Base-by-base conservation (phyloP, 2,797 vertebrate genomes). In the Erpetoichthys calabaricus region DNA sequence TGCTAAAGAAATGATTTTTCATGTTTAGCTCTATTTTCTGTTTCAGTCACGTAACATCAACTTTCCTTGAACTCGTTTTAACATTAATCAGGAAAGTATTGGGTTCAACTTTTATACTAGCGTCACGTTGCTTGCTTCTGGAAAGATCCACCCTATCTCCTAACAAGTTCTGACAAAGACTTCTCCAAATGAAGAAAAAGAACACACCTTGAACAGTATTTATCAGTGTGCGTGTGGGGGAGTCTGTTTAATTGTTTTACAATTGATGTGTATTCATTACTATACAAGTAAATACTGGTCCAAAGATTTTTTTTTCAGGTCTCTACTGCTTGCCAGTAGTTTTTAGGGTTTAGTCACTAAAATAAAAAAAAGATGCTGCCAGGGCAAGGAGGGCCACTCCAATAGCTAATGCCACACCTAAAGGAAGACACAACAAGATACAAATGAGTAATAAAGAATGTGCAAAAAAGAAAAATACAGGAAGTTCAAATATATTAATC, bases 301-400 rank as follows among this genome's bases (percentile, higher is more conserved):
- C 42, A 61, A 4, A 7, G 8, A 7, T 5, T 45, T 44, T 9
- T 59, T 45, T 59, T 45, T 45, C 41, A 44, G 42, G 10, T 10
- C 10, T 25, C 41, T 42, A 9, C 7, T 43, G 46, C 8, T 42
- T 59, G 46, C 7, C 7, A 59, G 6, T 25, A 44, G 47, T 54
- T 47, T 51, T 56, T 59, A 61, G 56, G 59, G 47, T 58, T 68
- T 75, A 83, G 60, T 84, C 80, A 67, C 79, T 83, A 72, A 86
- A 81, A 75, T 80, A 86, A 65, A 73, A 76, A 65, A 85, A 81
- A 64, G 78, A 83, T 73, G 76, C 64, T 57, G 73, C 64, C 0
- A 67, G 75, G 3, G 78, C 77, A 61, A 83, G 59, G 61, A 79
- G 10, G 60, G 75, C 78, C 0, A 77, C 74, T 57, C 69, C 67